Percentiles rank a stretch among this genome's conserved stretches.
Conservation (phyloP, 2,797 vertebrate species). For the Telmatherina bonti region DNA sequence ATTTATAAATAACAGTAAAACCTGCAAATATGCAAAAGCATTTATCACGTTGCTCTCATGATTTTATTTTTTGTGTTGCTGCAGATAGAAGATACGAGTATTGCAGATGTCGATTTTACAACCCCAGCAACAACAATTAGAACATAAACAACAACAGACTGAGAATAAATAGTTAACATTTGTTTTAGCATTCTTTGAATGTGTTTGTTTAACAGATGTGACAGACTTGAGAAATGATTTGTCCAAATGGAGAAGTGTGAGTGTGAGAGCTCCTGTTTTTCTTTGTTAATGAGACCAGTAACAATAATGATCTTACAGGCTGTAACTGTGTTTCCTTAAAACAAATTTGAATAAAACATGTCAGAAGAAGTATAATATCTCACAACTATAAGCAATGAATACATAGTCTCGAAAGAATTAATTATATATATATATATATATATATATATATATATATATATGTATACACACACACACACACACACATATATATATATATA, state of each 20-base stretch:
- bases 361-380: background rate
- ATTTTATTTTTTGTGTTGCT: background rate
- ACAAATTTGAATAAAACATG: background rate
- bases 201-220: conserved; percentile 62
- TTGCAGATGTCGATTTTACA: conserved; percentile 48
- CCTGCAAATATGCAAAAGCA: background rate
- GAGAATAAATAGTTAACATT: conserved; percentile 67
- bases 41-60: background rate
- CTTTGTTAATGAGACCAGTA: conserved; percentile 21
- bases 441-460: too few species aligned
- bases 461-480: too few species aligned
- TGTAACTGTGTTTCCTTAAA: background rate
- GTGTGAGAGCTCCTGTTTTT: conserved; percentile 51
- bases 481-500: too few species aligned
- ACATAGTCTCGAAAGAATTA: too few species aligned
- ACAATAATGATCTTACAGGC: conserved; percentile 12
- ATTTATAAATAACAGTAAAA: background rate
- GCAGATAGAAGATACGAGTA: conserved; percentile 17
- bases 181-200: conserved; percentile 61
- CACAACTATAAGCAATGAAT: too few species aligned
- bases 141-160: conserved; percentile 63
- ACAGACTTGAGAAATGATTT: conserved; percentile 67
- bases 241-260: conserved; percentile 82
- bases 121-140: conserved; percentile 33
- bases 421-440: too few species aligned